Evolutionary conservation across 1,140 invertebrate species (phyloP).

Genomic region (Caenorhabditis inopinata): DNA sequence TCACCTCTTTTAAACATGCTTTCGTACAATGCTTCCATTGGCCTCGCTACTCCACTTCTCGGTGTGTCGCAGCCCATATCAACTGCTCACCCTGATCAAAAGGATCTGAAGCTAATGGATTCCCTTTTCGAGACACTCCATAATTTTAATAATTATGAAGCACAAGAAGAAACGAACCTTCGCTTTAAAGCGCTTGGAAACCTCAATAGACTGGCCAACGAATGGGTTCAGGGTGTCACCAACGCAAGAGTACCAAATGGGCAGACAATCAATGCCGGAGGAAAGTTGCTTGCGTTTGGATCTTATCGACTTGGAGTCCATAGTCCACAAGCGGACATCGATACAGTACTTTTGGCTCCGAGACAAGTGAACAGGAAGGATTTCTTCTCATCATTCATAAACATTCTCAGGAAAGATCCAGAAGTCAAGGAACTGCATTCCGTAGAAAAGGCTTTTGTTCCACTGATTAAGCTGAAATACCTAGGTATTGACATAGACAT

Average conservation of each 20-base stretch:
- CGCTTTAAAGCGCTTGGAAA: slow-evolving; percentile 58
- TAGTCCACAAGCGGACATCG: slow-evolving; percentile 88
- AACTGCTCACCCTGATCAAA: neutral
- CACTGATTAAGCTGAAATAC: slow-evolving; percentile 98
- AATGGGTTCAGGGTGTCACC: slow-evolving; percentile 59
- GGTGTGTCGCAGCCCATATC: neutral
- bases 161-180: slow-evolving; percentile 55
- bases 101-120: neutral
- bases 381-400: slow-evolving; percentile 91
- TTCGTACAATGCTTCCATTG: too few species aligned
- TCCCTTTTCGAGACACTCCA: neutral
- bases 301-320: slow-evolving; percentile 90
- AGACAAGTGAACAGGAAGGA: slow-evolving; percentile 87
- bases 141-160: slow-evolving; percentile 56
- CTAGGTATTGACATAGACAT: slow-evolving; percentile 91
- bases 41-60: too few species aligned
- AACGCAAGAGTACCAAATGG: slow-evolving; percentile 41
- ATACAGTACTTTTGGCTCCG: slow-evolving; percentile 94
- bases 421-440: slow-evolving; percentile 71
- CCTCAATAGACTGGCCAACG: slow-evolving; percentile 60
- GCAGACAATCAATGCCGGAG: slow-evolving; percentile 71
- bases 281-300: slow-evolving; percentile 98
- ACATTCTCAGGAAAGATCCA: slow-evolving; percentile 76
- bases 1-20: too few species aligned
- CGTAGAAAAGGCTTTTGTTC: slow-evolving; percentile 97